Percentiles rank a stretch among this genome's conserved stretches.
Evolutionary conservation across 2,888 invertebrate genomes (phyloP).

Genomic region (Plebejus argus): DNA sequence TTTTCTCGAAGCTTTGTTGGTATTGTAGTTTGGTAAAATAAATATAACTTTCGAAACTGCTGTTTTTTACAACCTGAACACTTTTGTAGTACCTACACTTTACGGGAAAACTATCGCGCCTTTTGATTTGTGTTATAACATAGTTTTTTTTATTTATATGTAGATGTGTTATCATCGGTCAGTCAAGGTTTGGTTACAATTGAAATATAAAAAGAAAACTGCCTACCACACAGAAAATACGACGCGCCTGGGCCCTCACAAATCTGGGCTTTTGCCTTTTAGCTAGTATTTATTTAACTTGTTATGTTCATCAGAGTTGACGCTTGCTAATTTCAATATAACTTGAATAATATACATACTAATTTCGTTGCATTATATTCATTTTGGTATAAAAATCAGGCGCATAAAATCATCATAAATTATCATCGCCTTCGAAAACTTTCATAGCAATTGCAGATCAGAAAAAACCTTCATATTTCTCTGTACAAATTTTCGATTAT

Average conservation of each 20-base stretch:
- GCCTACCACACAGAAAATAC: too few species aligned
- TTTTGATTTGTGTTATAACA: too few species aligned
- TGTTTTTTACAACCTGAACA: not conserved
- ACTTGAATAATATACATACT: not conserved
- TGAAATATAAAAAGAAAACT: too few species aligned
- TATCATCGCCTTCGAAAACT: not conserved
- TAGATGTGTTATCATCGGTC: too few species aligned
- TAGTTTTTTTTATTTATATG: too few species aligned
- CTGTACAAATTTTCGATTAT: not conserved
- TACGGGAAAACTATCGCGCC: too few species aligned
- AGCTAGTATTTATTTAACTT: not conserved
- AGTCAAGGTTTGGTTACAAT: too few species aligned
- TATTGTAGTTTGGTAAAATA: slow-evolving; percentile 22
- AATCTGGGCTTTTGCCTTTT: too few species aligned
- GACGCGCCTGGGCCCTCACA: too few species aligned
- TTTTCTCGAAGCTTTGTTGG: slow-evolving; percentile 1
- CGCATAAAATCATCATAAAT: not conserved
- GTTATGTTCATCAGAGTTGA: too few species aligned
- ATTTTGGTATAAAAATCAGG: not conserved
- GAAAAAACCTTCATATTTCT: not conserved
- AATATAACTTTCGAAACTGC: not conserved
- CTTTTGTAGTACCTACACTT: too few species aligned
- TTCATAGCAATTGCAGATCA: not conserved
- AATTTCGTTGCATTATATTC: not conserved
- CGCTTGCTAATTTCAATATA: not conserved